Conservation (phyloP, 2,888 invertebrate species). For the Caenorhabditis plicata region DNA sequence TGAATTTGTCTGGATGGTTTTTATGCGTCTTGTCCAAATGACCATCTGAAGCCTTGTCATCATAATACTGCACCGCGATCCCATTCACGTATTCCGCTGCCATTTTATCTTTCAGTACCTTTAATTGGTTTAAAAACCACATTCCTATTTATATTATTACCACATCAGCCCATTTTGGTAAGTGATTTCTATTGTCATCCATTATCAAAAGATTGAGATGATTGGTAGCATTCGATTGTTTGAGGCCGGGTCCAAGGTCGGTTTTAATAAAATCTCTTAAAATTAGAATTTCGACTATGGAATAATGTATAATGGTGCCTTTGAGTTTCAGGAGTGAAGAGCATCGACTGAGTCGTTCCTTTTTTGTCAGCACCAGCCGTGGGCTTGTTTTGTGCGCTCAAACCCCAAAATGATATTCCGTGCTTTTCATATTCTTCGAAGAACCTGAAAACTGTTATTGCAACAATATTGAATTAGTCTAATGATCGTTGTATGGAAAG, state of each 20-base stretch:
- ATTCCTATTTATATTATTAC: conserved; percentile 67
- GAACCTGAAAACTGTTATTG: conserved; percentile 71
- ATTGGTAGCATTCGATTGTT: conserved; percentile 70
- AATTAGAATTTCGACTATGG: too few species aligned
- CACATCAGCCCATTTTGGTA: conserved; percentile 73
- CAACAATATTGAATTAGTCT: too few species aligned
- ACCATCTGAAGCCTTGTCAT: conserved; percentile 14
- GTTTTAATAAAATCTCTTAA: conserved; percentile 74
- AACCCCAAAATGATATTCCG: conserved; percentile 75
- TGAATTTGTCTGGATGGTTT: conserved; percentile 24
- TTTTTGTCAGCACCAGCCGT: conserved; percentile 66
- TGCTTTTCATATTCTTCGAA: conserved; percentile 76
- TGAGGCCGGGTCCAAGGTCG: conserved; percentile 78
- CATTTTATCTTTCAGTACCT: conserved; percentile 18
- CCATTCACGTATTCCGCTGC: conserved; percentile 15
- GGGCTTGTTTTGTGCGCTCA: conserved; percentile 86
- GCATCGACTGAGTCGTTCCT: conserved; percentile 75
- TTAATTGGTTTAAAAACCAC: neutral
- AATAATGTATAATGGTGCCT: too few species aligned
- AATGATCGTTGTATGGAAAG: too few species aligned
- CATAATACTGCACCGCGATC: conserved; percentile 26
- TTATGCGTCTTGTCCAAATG: conserved; percentile 17
- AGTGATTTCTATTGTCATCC: conserved; percentile 71
- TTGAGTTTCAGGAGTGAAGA: conserved; percentile 67
- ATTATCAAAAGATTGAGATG: conserved; percentile 75